Percentiles rank a stretch among this genome's conserved stretches.
phyloP scores from a whole-genome alignment of 53 echinoderm and acorn worm species.

The Hippasteria phrygiana region DNA sequence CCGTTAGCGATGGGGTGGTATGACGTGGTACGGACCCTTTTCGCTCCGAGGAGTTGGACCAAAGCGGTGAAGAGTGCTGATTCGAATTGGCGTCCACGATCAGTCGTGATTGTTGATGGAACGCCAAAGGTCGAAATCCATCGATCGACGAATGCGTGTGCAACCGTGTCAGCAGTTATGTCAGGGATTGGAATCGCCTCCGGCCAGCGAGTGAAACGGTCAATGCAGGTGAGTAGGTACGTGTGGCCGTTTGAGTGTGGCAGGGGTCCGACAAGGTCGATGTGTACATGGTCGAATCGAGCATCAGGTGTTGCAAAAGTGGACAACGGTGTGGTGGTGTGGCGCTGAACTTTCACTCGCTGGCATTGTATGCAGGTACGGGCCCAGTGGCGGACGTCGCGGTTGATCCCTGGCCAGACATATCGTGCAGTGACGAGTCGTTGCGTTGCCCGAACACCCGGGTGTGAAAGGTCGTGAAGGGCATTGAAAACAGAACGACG shows the following conservation, averaged over 20 bases:
- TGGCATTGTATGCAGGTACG: too few species aligned
- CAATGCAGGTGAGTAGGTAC: conserved; percentile 57
- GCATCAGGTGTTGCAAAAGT: conserved; percentile 67
- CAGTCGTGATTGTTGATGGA: conserved; percentile 44
- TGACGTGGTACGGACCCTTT: too few species aligned
- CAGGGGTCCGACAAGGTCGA: conserved; percentile 68
- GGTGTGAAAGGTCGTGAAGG: conserved; percentile 57
- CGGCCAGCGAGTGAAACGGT: conserved; percentile 62
- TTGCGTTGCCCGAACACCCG: conserved; percentile 67
- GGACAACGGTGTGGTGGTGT: conserved; percentile 57
- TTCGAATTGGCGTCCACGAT: too few species aligned
- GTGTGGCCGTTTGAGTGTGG: conserved; percentile 64
- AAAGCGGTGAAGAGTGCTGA: too few species aligned
- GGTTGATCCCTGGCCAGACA: conserved; percentile 69
- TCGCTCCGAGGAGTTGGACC: too few species aligned
- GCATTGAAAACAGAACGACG: conserved; percentile 54
- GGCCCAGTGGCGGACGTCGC: too few species aligned
- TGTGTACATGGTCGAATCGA: conserved; percentile 65
- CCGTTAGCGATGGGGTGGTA: too few species aligned
- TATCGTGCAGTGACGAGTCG: conserved; percentile 57
- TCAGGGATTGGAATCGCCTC: conserved; percentile 55
- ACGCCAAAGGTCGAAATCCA: conserved; percentile 58
- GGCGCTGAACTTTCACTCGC: too few species aligned
- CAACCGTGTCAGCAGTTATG: conserved; percentile 60
- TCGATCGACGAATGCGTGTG: conserved; percentile 25